Percentiles rank a stretch among this genome's conserved stretches.
phyloP scores from a whole-genome alignment of 2,797 vertebrate species.

The Cossypha niveicapilla region DNA sequence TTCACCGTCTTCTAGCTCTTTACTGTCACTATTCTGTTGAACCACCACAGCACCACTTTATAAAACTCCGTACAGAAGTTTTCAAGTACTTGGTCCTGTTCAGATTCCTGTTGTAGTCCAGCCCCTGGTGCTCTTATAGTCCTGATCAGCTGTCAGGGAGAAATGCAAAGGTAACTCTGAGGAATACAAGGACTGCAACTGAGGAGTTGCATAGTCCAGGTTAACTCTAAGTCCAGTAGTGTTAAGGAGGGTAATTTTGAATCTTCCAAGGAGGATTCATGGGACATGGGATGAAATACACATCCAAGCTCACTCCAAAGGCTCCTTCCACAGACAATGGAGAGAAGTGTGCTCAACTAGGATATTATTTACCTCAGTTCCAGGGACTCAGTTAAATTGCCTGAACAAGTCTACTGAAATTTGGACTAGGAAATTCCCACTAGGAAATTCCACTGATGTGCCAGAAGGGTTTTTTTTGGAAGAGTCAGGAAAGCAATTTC shows the following conservation, averaged over 20 bases:
- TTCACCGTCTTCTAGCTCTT: background rate
- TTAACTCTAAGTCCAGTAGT: background rate
- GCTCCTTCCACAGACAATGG: background rate
- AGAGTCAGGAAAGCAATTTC: background rate
- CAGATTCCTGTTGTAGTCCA: background rate
- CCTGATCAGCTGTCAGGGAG: background rate
- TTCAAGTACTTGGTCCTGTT: background rate
- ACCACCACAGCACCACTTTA: background rate
- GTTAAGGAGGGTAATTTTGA: background rate
- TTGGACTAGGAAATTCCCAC: background rate
- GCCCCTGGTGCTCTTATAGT: background rate
- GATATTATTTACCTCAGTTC: background rate
- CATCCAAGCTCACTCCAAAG: background rate
- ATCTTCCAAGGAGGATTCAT: background rate
- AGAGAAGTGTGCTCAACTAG: background rate
- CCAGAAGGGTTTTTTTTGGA: accelerated
- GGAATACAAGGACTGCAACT: background rate
- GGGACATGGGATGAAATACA: background rate
- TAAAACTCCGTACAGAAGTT: background rate
- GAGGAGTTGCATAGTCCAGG: background rate
- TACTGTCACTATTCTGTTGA: background rate
- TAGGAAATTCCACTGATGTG: background rate
- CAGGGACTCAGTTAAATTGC: background rate
- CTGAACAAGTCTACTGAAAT: background rate
- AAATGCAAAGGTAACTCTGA: background rate